Evolutionary conservation across 2,888 invertebrate genomes (phyloP).

Genomic region (Drosophila robusta): DNA sequence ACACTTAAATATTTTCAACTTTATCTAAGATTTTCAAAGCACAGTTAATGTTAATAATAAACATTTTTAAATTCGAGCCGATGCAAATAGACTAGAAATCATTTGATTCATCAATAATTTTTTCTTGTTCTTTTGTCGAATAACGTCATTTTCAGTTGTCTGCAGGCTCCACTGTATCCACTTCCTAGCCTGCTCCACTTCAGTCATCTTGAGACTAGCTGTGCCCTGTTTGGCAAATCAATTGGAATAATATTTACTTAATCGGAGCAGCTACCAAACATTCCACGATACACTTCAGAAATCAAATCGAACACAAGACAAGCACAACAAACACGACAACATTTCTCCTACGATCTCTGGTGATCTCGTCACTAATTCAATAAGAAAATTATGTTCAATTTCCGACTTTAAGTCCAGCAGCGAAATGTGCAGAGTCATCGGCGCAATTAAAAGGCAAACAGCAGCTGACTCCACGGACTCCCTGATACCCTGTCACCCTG

Average conservation of each 20-base stretch:
- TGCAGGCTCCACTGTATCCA: not conserved
- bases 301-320: constrained; percentile 71
- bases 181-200: constrained; percentile 36
- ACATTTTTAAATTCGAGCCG: no score
- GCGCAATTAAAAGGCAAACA: constrained; percentile 79
- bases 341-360: constrained; percentile 49
- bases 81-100: not conserved
- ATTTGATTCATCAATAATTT: not conserved
- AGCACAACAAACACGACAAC: constrained; percentile 45
- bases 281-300: constrained; percentile 76
- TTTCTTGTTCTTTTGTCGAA: not conserved
- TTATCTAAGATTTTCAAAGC: no score
- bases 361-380: constrained; percentile 64
- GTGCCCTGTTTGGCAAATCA: constrained; percentile 69
- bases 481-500: constrained; percentile 14
- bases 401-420: constrained; percentile 53
- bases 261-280: constrained; percentile 69
- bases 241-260: constrained; percentile 72
- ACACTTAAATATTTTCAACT: not conserved
- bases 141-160: not conserved
- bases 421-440: constrained; percentile 56
- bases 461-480: constrained; percentile 60
- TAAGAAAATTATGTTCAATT: constrained; percentile 75
- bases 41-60: no score
- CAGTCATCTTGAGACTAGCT: constrained; percentile 24